A percentile compares a stretch with the other conserved stretches of the same genome.
phyloP scores from a whole-genome alignment of 2,797 vertebrate species.

The Enteromius afrohamiltoni region DNA sequence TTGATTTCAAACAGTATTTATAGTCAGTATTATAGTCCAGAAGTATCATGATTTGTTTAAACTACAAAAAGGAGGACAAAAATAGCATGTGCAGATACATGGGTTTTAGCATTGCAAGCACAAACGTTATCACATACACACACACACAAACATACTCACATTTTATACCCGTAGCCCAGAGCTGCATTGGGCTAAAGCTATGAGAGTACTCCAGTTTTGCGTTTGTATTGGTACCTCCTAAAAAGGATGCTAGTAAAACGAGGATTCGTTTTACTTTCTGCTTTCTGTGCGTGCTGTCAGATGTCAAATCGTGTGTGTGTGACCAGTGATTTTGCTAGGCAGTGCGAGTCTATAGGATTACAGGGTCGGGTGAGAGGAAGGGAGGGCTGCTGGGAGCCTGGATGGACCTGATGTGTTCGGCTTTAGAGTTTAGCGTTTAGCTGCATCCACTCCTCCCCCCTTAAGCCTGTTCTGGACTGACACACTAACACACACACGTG shows the following conservation, averaged over 20 bases:
- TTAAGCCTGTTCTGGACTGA: slow-evolving; percentile 49
- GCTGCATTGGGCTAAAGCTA: slow-evolving; percentile 43
- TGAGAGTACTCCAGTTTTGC: slow-evolving; percentile 43
- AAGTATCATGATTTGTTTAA: not conserved
- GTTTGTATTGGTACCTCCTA: not conserved
- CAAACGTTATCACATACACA: slow-evolving; percentile 12
- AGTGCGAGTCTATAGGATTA: slow-evolving; percentile 50
- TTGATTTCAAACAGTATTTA: not conserved
- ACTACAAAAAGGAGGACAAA: not conserved
- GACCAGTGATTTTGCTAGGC: slow-evolving; percentile 50
- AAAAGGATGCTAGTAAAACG: slow-evolving; percentile 28
- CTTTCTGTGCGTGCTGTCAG: slow-evolving; percentile 17
- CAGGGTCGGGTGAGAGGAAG: slow-evolving; percentile 23
- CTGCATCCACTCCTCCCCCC: slow-evolving; percentile 44
- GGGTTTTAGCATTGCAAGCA: not conserved
- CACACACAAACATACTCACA: slow-evolving; percentile 47
- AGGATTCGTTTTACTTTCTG: slow-evolving; percentile 13
- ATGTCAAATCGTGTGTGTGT: slow-evolving; percentile 41
- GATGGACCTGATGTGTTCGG: slow-evolving; percentile 45
- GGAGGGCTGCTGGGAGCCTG: slow-evolving; percentile 37
- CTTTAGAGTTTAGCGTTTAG: slow-evolving; percentile 54
- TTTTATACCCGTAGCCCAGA: slow-evolving; percentile 53
- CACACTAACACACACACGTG: slow-evolving; percentile 23
- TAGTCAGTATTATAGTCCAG: not conserved
- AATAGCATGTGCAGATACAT: not conserved